Evolutionary conservation across 2,797 vertebrate species (phyloP).

Genomic region (Alectoris magna): DNA sequence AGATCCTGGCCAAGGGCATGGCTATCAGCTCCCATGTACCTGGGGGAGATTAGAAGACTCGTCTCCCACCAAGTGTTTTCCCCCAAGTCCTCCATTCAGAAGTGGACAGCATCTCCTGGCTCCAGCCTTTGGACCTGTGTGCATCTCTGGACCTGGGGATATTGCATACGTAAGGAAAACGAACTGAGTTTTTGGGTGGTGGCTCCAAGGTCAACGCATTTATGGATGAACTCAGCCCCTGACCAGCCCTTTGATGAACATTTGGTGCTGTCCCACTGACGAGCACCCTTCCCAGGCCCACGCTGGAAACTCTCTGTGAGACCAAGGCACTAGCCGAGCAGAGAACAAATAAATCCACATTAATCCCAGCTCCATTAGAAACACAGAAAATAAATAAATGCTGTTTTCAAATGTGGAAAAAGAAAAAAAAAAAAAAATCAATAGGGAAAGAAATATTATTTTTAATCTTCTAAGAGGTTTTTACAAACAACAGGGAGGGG

Average conservation of each 20-base stretch:
- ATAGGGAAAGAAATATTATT: slow-evolving; percentile 83
- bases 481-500: slow-evolving; percentile 80
- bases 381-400: slow-evolving; percentile 81
- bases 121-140: not conserved
- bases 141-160: too few species aligned
- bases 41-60: not conserved
- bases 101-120: not conserved
- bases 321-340: not conserved
- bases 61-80: not conserved
- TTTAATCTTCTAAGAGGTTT: slow-evolving; percentile 84
- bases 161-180: accelerated
- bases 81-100: not conserved
- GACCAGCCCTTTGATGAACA: not conserved
- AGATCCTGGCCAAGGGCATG: not conserved
- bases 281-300: not conserved
- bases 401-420: slow-evolving; percentile 77
- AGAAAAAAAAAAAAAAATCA: slow-evolving; percentile 80
- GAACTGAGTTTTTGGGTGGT: not conserved
- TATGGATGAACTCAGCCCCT: not conserved
- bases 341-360: slow-evolving; percentile 71
- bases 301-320: not conserved
- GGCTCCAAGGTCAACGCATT: not conserved
- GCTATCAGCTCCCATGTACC: accelerated
- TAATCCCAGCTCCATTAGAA: slow-evolving; percentile 76
- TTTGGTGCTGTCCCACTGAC: not conserved